Conservation (phyloP, 2,797 vertebrate species). For the Rhynchotus rufescens region DNA sequence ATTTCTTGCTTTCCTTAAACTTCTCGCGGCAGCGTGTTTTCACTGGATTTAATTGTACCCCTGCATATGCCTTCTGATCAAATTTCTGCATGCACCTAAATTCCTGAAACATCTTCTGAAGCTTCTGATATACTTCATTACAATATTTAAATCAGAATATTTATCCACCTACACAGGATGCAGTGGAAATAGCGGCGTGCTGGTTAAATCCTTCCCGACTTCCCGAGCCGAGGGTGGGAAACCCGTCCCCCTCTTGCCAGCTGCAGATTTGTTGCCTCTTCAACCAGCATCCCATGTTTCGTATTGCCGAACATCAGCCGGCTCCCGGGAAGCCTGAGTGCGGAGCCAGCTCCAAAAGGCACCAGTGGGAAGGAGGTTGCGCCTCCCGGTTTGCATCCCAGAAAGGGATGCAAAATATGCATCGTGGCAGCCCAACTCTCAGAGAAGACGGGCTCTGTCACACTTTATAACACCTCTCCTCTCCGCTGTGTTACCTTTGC, state of each 20-base stretch:
- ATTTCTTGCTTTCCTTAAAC: background rate
- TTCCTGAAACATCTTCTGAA: background rate
- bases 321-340: conserved; percentile 21
- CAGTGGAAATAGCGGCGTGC: background rate
- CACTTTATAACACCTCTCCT: conserved; percentile 8
- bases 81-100: background rate
- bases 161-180: background rate
- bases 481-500: background rate
- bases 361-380: conserved; percentile 41
- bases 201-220: background rate
- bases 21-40: background rate
- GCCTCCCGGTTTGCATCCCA: conserved; percentile 36
- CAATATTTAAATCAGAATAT: background rate
- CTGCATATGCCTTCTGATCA: background rate
- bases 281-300: background rate
- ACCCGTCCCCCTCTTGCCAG: background rate
- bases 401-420: conserved; percentile 40
- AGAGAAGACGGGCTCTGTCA: conserved; percentile 54
- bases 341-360: conserved; percentile 1
- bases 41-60: background rate
- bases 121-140: background rate
- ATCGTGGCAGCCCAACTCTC: conserved; percentile 54
- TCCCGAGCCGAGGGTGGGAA: background rate
- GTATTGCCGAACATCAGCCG: background rate
- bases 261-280: background rate